Base-by-base conservation (phyloP, 2,888 invertebrate species). In the Dusona sp. region DNA sequence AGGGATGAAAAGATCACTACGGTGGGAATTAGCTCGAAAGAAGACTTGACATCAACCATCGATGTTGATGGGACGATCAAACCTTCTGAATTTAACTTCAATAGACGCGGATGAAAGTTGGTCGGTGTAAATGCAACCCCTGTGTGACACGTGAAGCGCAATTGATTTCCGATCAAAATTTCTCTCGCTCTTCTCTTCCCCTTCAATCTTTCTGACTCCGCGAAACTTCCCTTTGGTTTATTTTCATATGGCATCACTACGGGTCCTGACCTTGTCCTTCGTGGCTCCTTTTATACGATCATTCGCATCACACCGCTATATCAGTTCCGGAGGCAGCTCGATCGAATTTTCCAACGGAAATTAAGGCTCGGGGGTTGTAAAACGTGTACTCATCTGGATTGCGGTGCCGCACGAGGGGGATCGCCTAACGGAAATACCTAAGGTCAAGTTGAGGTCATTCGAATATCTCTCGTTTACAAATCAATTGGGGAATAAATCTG, bases 281-380 rank as follows among this genome's bases (percentile, higher is more conserved):
- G 33, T 33, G 13, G 1, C 9, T 36, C 54, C 65, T 54, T 33
- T 25, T 11, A 36, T 25, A 33, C 6, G 48, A 9, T 70, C 61
- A 22, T 48, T 73, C 48, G 25, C 29, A 57, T 57, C 25, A 13
- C 25, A 61, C 29, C 16, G 19, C 19, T n/a, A 54, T 42, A 45
- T 42, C 61, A 13, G 6, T 42, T 51, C 42, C 65, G 70, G 57
- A 72, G 79, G 54, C 67, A 13, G 82, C n/a, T 16, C 57, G 64
- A 84, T 86, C 81, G 73, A 84, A 75, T 84, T 68, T 29, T 87
- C 86, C n/a, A 84, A 68, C 87, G 88, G 88, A 88, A 87, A 87
- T 87, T 86, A 88, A 85, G 81, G 83, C 75, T 54, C 68, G 29
- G 80, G 45, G 61, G 51, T 48, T 54, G 65, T 75, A 86, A 84